These are phyloP conservation scores for Philereme vetulata DNA, from an alignment of 2,888 invertebrate species.

Conservation along the genomic window DNA sequence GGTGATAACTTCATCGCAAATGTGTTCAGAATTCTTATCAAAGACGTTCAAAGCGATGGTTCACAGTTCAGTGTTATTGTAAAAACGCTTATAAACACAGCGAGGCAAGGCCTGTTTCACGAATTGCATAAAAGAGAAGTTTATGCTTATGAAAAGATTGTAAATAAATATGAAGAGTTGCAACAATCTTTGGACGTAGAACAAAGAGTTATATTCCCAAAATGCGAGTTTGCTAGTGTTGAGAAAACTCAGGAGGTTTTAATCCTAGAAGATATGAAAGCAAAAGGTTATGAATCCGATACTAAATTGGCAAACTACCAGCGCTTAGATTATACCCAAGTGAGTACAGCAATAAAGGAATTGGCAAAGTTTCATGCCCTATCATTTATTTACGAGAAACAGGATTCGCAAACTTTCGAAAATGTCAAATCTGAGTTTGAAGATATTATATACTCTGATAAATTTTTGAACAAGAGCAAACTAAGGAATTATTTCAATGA, in stretches of 20 bases:
- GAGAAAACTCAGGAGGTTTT: conserved; percentile 64
- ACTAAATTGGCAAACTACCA: conserved; percentile 52
- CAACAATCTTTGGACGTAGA: conserved; percentile 51
- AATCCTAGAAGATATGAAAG: conserved; percentile 64
- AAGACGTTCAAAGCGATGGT: conserved; percentile 48
- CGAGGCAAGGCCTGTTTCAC: conserved; percentile 65
- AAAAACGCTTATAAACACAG: conserved; percentile 69
- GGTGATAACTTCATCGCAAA: conserved; percentile 68
- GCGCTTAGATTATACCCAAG: conserved; percentile 53
- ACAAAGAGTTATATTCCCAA: conserved; percentile 54
- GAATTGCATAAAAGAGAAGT: conserved; percentile 71
- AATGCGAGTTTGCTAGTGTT: conserved; percentile 56
- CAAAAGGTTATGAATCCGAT: conserved; percentile 57
- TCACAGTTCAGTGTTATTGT: conserved; percentile 61
- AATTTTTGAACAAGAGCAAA: conserved; percentile 65
- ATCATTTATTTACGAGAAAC: conserved; percentile 58
- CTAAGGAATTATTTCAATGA: conserved; percentile 64
- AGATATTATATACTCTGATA: conserved; percentile 64
- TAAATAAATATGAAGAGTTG: conserved; percentile 54
- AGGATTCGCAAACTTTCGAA: conserved; percentile 45
- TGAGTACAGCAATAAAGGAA: conserved; percentile 54
- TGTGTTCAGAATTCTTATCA: conserved; percentile 66
- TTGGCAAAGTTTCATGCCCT: conserved; percentile 71
- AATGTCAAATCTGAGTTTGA: conserved; percentile 50
- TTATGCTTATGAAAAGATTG: conserved; percentile 56